These are phyloP conservation scores for Ligdia adustata DNA, from an alignment of 2,888 invertebrate species.

Conservation along the genomic window DNA sequence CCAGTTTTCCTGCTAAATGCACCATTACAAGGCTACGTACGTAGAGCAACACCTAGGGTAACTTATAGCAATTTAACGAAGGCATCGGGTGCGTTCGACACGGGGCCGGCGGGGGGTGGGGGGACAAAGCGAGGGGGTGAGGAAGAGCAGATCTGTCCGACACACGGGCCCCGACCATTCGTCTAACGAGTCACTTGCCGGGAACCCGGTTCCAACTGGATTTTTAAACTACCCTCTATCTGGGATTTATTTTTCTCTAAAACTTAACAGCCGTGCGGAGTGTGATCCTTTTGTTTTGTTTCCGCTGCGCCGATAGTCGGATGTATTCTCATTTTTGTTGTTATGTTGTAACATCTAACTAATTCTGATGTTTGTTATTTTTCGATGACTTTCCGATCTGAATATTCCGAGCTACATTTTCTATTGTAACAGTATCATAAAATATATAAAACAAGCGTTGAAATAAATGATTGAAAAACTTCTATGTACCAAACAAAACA, in stretches of 20 bases:
- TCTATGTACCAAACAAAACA: too few relatives aligned
- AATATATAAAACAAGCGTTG: too few relatives aligned
- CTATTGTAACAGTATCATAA: too few relatives aligned
- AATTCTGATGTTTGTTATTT: background rate
- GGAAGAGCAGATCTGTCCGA: conserved; percentile 56
- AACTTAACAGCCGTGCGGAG: conserved; percentile 26
- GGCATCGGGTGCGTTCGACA: conserved; percentile 76
- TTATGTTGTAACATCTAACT: background rate
- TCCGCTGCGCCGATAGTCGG: background rate
- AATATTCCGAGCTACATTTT: background rate
- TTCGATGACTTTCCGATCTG: too few relatives aligned
- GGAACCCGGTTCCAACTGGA: conserved; percentile 53
- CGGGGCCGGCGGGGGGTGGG: conserved; percentile 43
- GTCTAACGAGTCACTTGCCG: conserved; percentile 64
- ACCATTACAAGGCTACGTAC: conserved; percentile 5
- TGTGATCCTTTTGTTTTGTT: conserved; percentile 25
- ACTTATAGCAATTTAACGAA: conserved; percentile 57
- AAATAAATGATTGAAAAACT: too few relatives aligned
- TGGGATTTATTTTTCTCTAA: conserved; percentile 37
- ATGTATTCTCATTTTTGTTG: conserved; percentile 1
- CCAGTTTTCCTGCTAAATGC: conserved; percentile 4
- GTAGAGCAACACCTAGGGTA: conserved; percentile 10
- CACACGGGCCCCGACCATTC: conserved; percentile 60
- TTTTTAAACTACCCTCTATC: conserved; percentile 44
- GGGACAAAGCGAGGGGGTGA: conserved; percentile 21